Percentiles rank a stretch among this genome's conserved stretches.
Evolutionary conservation across 2,888 invertebrate species (phyloP).

Genomic region (Andrena chrysosceles): DNA sequence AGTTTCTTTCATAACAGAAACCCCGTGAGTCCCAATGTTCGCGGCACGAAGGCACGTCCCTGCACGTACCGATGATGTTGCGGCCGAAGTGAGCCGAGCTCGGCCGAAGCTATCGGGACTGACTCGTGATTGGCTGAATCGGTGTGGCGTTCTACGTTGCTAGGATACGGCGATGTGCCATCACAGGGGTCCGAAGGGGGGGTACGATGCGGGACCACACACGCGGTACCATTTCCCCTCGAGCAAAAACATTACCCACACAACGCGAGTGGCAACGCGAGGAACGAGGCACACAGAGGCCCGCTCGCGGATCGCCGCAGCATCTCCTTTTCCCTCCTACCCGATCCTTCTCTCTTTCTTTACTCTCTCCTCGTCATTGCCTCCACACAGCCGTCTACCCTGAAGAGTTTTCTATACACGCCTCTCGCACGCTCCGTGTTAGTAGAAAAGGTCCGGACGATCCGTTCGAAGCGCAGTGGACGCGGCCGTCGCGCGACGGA

Average conservation of each 20-base stretch:
- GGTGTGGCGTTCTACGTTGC: slow-evolving; percentile 81
- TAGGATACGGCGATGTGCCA: slow-evolving; percentile 80
- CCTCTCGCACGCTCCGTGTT: slow-evolving; percentile 20
- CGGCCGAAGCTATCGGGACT: slow-evolving; percentile 67
- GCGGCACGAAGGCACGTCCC: slow-evolving; percentile 62
- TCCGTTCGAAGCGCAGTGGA: slow-evolving; percentile 32
- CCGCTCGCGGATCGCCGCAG: slow-evolving; percentile 53
- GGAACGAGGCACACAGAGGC: slow-evolving; percentile 60
- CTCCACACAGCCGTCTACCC: slow-evolving; percentile 28
- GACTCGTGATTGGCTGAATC: slow-evolving; percentile 65
- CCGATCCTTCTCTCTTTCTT: slow-evolving; percentile 22
- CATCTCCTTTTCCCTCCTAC: slow-evolving; percentile 43
- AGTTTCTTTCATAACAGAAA: background rate
- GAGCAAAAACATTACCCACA: slow-evolving; percentile 83
- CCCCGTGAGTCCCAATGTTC: slow-evolving; percentile 23
- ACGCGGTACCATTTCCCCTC: slow-evolving; percentile 84
- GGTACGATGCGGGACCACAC: slow-evolving; percentile 81
- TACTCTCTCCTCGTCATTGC: slow-evolving; percentile 48
- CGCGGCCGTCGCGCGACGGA: slow-evolving; percentile 40
- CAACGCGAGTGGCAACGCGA: slow-evolving; percentile 61
- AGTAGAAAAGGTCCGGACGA: slow-evolving; percentile 31
- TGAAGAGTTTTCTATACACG: slow-evolving; percentile 42
- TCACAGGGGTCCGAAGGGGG: slow-evolving; percentile 64
- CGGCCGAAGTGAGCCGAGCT: slow-evolving; percentile 75
- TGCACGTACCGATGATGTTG: slow-evolving; percentile 79